Percentiles rank a stretch among this genome's conserved stretches.
Conservation (phyloP, 2,113 vertebrate species). For the Pteropus alecto region DNA sequence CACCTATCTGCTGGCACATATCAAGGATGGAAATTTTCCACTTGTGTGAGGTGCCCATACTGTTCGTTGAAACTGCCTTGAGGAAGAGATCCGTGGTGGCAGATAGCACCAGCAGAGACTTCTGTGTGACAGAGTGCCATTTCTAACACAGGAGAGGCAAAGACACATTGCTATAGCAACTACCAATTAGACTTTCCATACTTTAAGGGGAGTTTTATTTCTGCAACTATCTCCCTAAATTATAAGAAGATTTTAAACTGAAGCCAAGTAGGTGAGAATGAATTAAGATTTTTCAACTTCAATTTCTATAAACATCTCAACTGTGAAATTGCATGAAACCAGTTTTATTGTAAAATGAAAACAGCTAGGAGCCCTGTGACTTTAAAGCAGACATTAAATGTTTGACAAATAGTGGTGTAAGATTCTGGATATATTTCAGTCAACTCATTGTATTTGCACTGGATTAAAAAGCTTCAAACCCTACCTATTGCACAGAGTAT, state of each 20-base stretch:
- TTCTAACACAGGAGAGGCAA: neutral
- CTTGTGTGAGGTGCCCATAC: neutral
- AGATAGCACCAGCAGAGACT: neutral
- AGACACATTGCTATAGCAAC: neutral
- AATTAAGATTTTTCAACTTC: constrained; percentile 14
- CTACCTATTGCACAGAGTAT: neutral
- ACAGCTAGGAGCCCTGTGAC: neutral
- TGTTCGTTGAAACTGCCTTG: neutral
- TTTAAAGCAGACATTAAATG: neutral
- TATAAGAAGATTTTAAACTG: constrained; percentile 7
- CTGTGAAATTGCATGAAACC: neutral
- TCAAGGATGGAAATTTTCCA: constrained; percentile 49
- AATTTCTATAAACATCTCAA: neutral
- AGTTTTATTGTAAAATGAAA: neutral
- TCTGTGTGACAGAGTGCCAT: neutral
- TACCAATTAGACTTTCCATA: neutral
- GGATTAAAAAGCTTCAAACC: neutral
- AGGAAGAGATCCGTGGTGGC: neutral
- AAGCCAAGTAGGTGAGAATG: neutral
- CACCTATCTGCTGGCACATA: constrained; percentile 21
- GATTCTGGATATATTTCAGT: neutral
- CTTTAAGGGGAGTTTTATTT: neutral
- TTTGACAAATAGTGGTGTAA: neutral
- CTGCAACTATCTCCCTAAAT: neutral
- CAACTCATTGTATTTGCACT: neutral